Percentiles rank a stretch among this genome's conserved stretches.
phyloP scores from a whole-genome alignment of 2,888 invertebrate species.

The Schrankia costaestrigalis region DNA sequence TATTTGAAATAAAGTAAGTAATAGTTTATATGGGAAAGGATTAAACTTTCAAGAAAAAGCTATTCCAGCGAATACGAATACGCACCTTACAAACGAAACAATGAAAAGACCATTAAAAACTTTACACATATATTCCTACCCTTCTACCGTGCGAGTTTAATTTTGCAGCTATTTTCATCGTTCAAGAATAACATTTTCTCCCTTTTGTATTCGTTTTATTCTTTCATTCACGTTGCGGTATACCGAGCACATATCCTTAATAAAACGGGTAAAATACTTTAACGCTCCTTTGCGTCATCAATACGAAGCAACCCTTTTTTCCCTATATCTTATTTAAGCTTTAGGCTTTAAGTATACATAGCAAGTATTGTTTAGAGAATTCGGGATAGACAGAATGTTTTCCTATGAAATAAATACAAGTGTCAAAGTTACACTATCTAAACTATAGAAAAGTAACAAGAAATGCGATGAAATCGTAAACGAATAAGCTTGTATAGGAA shows the following conservation, averaged over 20 bases:
- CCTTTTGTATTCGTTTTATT: constrained; percentile 18
- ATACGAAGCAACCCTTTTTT: constrained; percentile 15
- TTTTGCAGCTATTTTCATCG: constrained; percentile 14
- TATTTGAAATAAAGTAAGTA: too few species aligned
- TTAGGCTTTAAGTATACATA: too few species aligned
- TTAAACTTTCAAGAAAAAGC: too few species aligned
- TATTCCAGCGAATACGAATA: too few species aligned
- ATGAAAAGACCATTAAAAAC: constrained; percentile 4
- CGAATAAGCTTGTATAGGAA: too few species aligned
- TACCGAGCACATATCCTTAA: constrained; percentile 11
- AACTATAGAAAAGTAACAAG: too few species aligned
- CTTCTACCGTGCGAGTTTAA: constrained; percentile 6
- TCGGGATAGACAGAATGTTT: not conserved
- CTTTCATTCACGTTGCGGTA: constrained; percentile 11
- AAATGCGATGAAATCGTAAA: too few species aligned
- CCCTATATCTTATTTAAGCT: constrained; percentile 11
- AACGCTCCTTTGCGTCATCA: constrained; percentile 14
- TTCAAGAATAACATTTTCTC: constrained; percentile 7
- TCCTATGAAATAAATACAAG: too few species aligned
- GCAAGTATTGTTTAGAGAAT: constrained; percentile 2
- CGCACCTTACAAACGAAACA: not conserved
- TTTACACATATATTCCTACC: not conserved
- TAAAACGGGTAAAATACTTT: constrained; percentile 11
- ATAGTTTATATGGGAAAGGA: too few species aligned
- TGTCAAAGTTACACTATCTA: too few species aligned